These are phyloP conservation scores for Typhlomys cinereus DNA, from an alignment of 2,113 vertebrate species.

Conservation along the genomic window DNA sequence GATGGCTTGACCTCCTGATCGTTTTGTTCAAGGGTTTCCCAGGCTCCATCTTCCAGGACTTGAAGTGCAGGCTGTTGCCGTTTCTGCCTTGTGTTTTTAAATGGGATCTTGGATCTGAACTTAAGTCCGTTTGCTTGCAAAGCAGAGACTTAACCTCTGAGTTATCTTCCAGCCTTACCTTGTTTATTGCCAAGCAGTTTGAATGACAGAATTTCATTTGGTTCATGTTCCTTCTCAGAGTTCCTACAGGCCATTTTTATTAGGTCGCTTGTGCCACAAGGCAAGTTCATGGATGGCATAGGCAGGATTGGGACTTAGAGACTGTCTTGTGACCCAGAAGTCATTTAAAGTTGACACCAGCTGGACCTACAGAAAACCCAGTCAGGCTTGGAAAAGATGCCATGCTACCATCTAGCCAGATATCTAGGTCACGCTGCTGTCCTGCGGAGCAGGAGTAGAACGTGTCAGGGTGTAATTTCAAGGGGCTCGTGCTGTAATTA, in stretches of 20 bases:
- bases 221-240: not conserved
- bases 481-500: not conserved
- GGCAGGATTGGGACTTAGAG: not conserved
- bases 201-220: not conserved
- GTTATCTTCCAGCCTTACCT: not conserved
- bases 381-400: not conserved
- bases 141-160: no score
- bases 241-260: not conserved
- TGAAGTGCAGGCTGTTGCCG: no score
- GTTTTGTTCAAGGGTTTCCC: no score
- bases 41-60: no score
- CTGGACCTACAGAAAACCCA: not conserved
- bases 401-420: not conserved
- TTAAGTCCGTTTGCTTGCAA: no score
- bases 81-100: no score
- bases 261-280: not conserved
- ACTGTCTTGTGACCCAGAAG: not conserved
- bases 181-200: not conserved
- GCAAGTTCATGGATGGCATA: not conserved
- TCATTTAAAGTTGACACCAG: not conserved
- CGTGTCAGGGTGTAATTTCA: not conserved
- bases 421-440: not conserved
- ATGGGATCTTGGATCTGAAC: no score
- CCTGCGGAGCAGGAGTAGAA: not conserved
- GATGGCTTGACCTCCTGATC: no score